Percentiles rank a stretch among this genome's conserved stretches.
phyloP scores from a whole-genome alignment of 2,888 invertebrate genomes.

The Drosophila colorata region DNA sequence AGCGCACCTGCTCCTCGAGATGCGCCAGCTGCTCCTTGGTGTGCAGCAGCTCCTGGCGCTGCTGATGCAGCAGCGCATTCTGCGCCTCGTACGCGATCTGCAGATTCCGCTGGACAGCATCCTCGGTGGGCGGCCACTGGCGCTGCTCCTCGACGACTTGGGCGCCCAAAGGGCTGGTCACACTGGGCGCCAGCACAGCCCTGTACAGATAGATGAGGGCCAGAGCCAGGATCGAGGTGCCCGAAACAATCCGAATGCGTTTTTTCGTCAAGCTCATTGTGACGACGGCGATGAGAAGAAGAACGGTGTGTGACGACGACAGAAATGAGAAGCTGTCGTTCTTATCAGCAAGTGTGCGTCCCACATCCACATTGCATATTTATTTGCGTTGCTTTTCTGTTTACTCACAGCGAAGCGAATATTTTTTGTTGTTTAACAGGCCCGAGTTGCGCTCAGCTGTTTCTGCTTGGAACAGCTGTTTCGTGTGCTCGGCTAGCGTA shows the following conservation, averaged over 20 bases:
- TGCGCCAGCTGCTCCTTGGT: slow-evolving; percentile 88
- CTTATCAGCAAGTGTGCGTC: slow-evolving; percentile 67
- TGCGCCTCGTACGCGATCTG: slow-evolving; percentile 66
- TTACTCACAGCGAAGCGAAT: slow-evolving; percentile 40
- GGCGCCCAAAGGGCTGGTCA: not conserved
- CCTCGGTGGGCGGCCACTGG: slow-evolving; percentile 64
- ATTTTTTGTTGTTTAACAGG: no score
- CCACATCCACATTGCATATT: slow-evolving; percentile 71
- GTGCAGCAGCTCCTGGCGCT: slow-evolving; percentile 86
- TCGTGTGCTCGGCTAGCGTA: not conserved
- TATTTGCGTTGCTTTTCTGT: slow-evolving; percentile 48
- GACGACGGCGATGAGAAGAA: slow-evolving; percentile 6
- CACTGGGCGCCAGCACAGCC: slow-evolving; percentile 40
- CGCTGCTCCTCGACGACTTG: slow-evolving; percentile 52
- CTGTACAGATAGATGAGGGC: slow-evolving; percentile 74
- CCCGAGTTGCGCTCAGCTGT: slow-evolving; percentile 42
- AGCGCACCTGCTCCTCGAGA: slow-evolving; percentile 90
- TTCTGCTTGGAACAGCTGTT: slow-evolving; percentile 35
- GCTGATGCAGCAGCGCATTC: slow-evolving; percentile 67
- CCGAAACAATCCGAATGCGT: slow-evolving; percentile 58
- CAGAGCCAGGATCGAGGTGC: slow-evolving; percentile 55
- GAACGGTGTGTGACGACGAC: slow-evolving; percentile 26
- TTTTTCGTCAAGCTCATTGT: slow-evolving; percentile 68
- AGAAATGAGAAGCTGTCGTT: slow-evolving; percentile 33
- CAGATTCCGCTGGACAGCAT: slow-evolving; percentile 53